These are phyloP conservation scores for Ptychobarbus kaznakovi DNA, from an alignment of 2,797 vertebrate genomes.

Conservation along the genomic window DNA sequence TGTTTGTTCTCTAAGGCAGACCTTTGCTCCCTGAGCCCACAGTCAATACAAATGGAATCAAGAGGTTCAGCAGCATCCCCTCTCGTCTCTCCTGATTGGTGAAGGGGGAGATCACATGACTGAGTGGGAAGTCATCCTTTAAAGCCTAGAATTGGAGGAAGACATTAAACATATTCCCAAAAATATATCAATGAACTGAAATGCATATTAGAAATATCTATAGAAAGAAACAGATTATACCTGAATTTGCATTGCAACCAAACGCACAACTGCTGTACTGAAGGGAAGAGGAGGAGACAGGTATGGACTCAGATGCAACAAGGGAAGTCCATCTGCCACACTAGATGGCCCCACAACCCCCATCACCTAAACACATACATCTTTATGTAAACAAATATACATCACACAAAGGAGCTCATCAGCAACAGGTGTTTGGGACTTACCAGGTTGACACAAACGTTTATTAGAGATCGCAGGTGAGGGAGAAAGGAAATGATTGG, in stretches of 20 bases:
- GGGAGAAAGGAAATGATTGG: conserved; percentile 99
- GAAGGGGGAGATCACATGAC: conserved; percentile 99
- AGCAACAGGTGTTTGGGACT: conserved; percentile 61
- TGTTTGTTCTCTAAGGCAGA: conserved; percentile 63
- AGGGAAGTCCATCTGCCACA: conserved; percentile 97
- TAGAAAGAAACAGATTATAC: conserved; percentile 69
- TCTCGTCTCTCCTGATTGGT: conserved; percentile 99
- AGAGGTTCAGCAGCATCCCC: conserved; percentile 98
- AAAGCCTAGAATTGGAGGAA: conserved; percentile 82
- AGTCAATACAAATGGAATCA: conserved; percentile 98
- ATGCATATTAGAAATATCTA: not conserved
- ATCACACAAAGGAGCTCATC: not conserved
- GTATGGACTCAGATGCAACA: conserved; percentile 99
- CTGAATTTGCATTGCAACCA: conserved; percentile 99
- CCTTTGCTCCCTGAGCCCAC: conserved; percentile 99
- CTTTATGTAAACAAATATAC: conserved; percentile 58
- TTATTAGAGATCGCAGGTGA: conserved; percentile 98
- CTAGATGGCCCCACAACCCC: conserved; percentile 98
- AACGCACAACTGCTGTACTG: conserved; percentile 97
- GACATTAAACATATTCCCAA: not conserved
- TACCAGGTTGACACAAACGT: conserved; percentile 99
- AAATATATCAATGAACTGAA: not conserved
- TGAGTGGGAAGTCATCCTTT: conserved; percentile 98
- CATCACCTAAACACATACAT: conserved; percentile 92
- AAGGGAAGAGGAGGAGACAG: conserved; percentile 98